Evolutionary conservation across 2,888 invertebrate genomes (phyloP).

Genomic region (Xanthorhoe spadicearia): DNA sequence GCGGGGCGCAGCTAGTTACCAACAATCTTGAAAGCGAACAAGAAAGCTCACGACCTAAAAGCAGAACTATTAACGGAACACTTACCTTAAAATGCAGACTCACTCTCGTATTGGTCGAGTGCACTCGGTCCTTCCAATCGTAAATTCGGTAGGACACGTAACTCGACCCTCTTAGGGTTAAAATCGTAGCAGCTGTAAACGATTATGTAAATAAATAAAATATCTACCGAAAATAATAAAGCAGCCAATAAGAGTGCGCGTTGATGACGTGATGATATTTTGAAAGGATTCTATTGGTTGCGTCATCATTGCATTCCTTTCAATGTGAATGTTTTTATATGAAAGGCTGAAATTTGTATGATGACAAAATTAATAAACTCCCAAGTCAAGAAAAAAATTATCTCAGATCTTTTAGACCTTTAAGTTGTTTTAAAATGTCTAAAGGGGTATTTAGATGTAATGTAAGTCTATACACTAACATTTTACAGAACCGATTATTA

Average conservation of each 20-base stretch:
- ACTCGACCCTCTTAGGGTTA: conserved; percentile 95
- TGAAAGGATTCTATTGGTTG: background rate
- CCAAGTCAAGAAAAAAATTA: too few species aligned
- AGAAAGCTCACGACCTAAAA: conserved; percentile 8
- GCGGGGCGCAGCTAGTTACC: too few species aligned
- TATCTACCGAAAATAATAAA: background rate
- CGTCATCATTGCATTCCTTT: background rate
- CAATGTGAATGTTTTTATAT: too few species aligned
- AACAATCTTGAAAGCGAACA: background rate
- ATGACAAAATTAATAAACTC: too few species aligned
- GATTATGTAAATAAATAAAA: conserved; percentile 29
- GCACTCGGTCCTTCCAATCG: conserved; percentile 96
- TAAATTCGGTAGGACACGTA: conserved; percentile 96
- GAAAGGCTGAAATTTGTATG: too few species aligned
- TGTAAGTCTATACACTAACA: background rate
- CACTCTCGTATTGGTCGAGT: conserved; percentile 93
- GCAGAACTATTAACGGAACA: conserved; percentile 26
- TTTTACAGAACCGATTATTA: background rate
- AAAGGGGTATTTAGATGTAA: too few species aligned
- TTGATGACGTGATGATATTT: background rate
- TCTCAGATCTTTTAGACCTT: too few species aligned
- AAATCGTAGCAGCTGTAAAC: conserved; percentile 90
- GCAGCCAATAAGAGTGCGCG: background rate
- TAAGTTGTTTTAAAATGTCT: too few species aligned
- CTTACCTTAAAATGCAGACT: conserved; percentile 94